Conservation (phyloP, 2,888 invertebrate genomes). For the Gasteruption jaculator region DNA sequence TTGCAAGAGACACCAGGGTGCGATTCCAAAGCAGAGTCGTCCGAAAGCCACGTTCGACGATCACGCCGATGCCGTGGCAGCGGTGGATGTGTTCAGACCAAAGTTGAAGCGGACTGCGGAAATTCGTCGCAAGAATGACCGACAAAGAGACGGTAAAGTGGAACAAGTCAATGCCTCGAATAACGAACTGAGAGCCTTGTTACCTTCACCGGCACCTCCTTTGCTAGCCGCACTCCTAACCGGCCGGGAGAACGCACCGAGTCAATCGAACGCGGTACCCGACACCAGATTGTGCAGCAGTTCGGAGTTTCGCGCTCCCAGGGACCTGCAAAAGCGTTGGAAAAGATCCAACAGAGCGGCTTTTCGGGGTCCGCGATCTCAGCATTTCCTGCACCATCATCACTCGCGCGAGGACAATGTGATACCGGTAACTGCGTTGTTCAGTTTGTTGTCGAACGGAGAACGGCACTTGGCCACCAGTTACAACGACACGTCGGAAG, state of each 20-base stretch:
- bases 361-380: slow-evolving; percentile 37
- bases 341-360: slow-evolving; percentile 54
- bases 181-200: slow-evolving; percentile 62
- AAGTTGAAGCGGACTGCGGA: slow-evolving; percentile 52
- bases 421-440: slow-evolving; percentile 46
- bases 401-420: slow-evolving; percentile 36
- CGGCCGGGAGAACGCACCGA: slow-evolving; percentile 58
- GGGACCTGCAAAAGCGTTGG: slow-evolving; percentile 56
- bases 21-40: slow-evolving; percentile 67
- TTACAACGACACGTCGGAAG: slow-evolving; percentile 72
- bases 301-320: slow-evolving; percentile 48
- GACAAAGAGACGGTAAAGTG: slow-evolving; percentile 48
- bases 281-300: slow-evolving; percentile 22
- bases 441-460: slow-evolving; percentile 50
- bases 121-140: slow-evolving; percentile 34
- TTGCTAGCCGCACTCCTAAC: slow-evolving; percentile 64
- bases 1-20: slow-evolving; percentile 65
- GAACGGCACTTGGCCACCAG: slow-evolving; percentile 70
- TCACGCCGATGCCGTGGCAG: slow-evolving; percentile 24
- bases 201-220: slow-evolving; percentile 60
- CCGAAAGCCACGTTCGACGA: slow-evolving; percentile 37
- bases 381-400: too few relatives aligned
- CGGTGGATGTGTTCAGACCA: too few relatives aligned
- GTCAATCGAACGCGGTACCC: slow-evolving; percentile 32
- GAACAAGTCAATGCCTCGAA: slow-evolving; percentile 62